Base-by-base conservation (phyloP, 2,888 invertebrate species). In the Lasiommata megera region DNA sequence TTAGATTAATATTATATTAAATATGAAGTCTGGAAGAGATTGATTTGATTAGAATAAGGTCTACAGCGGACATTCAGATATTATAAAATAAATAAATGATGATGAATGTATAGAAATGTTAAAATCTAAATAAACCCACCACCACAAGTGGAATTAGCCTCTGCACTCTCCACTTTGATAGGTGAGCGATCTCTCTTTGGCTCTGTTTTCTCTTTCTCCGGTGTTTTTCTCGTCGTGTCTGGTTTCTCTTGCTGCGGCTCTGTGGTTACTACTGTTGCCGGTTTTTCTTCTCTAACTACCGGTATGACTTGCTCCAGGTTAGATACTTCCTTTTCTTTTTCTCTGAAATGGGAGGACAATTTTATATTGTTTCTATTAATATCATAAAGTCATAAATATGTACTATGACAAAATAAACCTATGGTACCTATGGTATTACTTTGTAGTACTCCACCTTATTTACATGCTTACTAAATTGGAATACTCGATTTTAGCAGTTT, bases 71-170 rank as follows among this genome's bases (percentile, higher is more conserved):
- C n/a, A n/a, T n/a, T n/a, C n/a, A n/a, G n/a, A n/a, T n/a, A n/a
- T n/a, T n/a, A n/a, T n/a, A n/a, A n/a, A n/a, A n/a, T n/a, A 23
- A 2, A 23, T 23, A 23, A 23, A 23, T 3, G 23, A 3, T 23
- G 23, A 3, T 23, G 5, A 23, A 23, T n/a, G 23, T 23, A 5
- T 3, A 3, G 5, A 23, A 2, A 23, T 23, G 23, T 23, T 23
- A 23, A 23, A 23, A 23, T 23, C 23, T 2, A 23, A 23, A 23
- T 23, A 43, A 6, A 12, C 38, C 41, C 11, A 76, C 81, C 79
- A 84, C 88, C 88, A 71, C 85, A 84, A 53, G 87, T 88, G 56
- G 88, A 88, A 56, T 88, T 88, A 48, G 84, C 83, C 66, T 84
- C 83, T 3, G 72, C 70, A 3, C 60, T 71, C 12, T 81, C 77